Conservation (phyloP, 2,888 invertebrate species). For the Leptopterna dolabrata region DNA sequence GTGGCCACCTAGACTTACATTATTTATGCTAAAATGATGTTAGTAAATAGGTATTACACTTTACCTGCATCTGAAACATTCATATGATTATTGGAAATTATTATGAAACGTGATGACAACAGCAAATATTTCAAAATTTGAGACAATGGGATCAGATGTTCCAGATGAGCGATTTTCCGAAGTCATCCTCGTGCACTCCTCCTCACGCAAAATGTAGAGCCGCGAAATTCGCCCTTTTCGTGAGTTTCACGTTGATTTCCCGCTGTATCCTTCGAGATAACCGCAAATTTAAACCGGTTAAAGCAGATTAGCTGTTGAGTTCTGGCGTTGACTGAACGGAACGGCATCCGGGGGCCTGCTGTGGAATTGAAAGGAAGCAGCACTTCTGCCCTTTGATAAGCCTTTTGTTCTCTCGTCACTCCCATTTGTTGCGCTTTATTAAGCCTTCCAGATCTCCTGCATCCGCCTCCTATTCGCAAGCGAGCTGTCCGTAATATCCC, state of each 20-base stretch:
- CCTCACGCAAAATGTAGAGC: too few relatives aligned
- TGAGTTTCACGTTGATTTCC: neutral
- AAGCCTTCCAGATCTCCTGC: neutral
- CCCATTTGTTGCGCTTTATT: slow-evolving; percentile 28
- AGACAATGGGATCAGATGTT: too few relatives aligned
- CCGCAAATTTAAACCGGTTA: neutral
- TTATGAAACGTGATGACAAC: too few relatives aligned
- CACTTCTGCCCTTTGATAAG: slow-evolving; percentile 34
- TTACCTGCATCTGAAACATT: too few relatives aligned
- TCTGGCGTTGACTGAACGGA: neutral
- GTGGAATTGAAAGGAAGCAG: slow-evolving; percentile 35
- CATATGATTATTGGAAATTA: too few relatives aligned
- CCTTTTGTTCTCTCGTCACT: slow-evolving; percentile 47
- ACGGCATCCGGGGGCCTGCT: slow-evolving; percentile 20
- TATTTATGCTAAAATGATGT: too few relatives aligned
- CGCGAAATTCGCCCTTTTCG: neutral
- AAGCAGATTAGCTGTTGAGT: neutral
- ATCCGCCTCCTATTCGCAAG: neutral
- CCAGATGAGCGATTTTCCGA: too few relatives aligned
- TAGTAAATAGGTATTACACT: too few relatives aligned
- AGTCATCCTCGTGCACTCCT: too few relatives aligned
- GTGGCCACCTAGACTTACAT: too few relatives aligned
- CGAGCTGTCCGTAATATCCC: neutral
- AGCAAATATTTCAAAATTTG: too few relatives aligned
- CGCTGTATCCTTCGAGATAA: neutral